Percentiles rank a stretch among this genome's conserved stretches.
Evolutionary conservation across 2,888 invertebrate species (phyloP).

Genomic region (Salpingus planirostris): DNA sequence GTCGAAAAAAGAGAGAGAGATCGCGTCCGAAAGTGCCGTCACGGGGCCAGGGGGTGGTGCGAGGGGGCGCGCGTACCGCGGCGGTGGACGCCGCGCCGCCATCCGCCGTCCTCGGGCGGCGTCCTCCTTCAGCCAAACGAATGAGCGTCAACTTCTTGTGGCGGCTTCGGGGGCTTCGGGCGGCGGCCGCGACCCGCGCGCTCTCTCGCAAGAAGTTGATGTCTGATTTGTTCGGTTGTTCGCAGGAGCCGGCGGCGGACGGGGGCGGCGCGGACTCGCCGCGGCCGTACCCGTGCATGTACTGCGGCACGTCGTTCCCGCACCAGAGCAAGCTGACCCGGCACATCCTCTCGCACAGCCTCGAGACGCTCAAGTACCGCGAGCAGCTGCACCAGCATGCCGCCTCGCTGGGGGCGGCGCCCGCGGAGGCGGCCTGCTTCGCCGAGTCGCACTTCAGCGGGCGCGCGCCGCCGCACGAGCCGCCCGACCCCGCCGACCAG

Average conservation of each 20-base stretch:
- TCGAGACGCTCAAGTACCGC: constrained; percentile 80
- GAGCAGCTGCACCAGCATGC: constrained; percentile 56
- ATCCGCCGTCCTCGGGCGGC: too few species aligned
- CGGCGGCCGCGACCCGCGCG: constrained; percentile 22
- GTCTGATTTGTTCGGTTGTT: too few species aligned
- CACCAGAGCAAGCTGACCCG: constrained; percentile 86
- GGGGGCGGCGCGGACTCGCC: constrained; percentile 40
- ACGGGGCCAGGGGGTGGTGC: too few species aligned
- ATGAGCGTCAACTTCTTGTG: constrained; percentile 84
- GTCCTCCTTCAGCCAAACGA: constrained; percentile 49
- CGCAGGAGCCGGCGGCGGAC: constrained; percentile 65
- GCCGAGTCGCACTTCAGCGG: constrained; percentile 41
- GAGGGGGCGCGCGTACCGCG: too few species aligned
- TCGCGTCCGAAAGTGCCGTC: constrained; percentile 1
- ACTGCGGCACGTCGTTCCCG: constrained; percentile 81
- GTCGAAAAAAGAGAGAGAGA: background rate
- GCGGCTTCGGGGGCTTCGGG: constrained; percentile 13
- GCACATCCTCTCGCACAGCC: constrained; percentile 80
- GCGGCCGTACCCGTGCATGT: constrained; percentile 71
- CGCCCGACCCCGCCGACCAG: constrained; percentile 44
- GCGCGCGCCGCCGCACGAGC: constrained; percentile 38
- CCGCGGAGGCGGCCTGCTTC: constrained; percentile 29
- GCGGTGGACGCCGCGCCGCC: too few species aligned
- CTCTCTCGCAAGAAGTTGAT: constrained; percentile 84
- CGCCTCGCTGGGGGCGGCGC: constrained; percentile 41